Conservation (phyloP, 1,140 invertebrate species). For the Reticulitermes speratus region DNA sequence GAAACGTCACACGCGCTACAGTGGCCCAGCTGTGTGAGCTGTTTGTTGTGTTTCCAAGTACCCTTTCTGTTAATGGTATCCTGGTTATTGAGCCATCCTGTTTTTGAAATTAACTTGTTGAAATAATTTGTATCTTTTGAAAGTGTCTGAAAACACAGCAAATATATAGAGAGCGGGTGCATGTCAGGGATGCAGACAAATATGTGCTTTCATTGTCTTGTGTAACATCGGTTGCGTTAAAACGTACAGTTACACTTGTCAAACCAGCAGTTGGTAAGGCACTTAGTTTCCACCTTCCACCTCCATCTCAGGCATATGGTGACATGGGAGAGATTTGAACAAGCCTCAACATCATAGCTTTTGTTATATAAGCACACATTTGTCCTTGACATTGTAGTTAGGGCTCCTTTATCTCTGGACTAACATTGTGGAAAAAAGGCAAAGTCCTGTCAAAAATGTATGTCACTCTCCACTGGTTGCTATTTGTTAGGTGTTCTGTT, state of each 20-base stretch:
- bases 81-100: constrained; percentile 27
- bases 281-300: background rate
- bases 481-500: no score
- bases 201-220: no score
- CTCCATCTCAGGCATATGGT: no score
- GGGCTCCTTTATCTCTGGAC: no score
- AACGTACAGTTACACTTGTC: background rate
- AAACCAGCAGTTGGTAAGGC: background rate
- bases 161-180: background rate
- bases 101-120: constrained; percentile 29
- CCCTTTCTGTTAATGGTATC: constrained; percentile 30
- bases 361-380: no score
- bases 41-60: constrained; percentile 20
- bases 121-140: background rate
- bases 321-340: no score
- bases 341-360: no score
- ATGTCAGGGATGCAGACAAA: constrained; percentile 6
- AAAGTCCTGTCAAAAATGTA: no score
- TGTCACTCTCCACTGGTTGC: no score
- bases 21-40: background rate
- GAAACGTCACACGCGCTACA: background rate
- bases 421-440: no score
- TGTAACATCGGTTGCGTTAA: background rate
- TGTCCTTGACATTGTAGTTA: no score
- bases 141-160: background rate